phyloP scores from a whole-genome alignment of 2,797 vertebrate species.

The Periophthalmus magnuspinnatus region DNA sequence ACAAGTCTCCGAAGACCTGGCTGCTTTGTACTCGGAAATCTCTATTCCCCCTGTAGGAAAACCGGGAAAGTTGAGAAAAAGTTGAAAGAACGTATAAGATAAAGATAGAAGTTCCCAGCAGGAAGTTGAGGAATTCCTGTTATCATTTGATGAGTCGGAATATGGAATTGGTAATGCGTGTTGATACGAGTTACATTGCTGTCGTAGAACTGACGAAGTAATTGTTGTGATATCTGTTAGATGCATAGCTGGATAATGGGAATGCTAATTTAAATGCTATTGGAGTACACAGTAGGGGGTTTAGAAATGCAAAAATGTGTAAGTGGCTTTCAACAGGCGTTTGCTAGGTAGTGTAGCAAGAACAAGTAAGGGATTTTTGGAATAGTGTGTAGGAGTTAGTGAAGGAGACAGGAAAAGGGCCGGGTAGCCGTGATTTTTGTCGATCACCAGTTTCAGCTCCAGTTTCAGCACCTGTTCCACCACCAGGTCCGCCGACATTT shows the following conservation, averaged over 20 bases:
- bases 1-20: constrained; percentile 31
- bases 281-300: neutral
- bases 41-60: constrained; percentile 36
- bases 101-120: constrained; percentile 32
- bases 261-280: constrained; percentile 14
- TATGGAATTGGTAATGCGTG: neutral
- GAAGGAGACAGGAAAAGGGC: no score
- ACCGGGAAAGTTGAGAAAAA: constrained; percentile 6
- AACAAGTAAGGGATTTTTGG: neutral
- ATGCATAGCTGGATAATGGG: neutral
- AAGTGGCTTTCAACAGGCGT: neutral
- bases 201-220: constrained; percentile 15
- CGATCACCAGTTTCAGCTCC: no score
- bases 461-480: no score
- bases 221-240: neutral
- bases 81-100: constrained; percentile 6
- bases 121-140: constrained; percentile 42
- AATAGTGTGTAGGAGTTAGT: no score
- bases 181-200: constrained; percentile 23
- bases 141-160: constrained; percentile 32
- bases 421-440: no score
- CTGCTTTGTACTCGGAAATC: constrained; percentile 58
- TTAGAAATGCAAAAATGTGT: neutral
- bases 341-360: neutral
- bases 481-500: no score